A percentile compares a stretch with the other conserved stretches of the same genome.
Conservation (phyloP, 2,113 vertebrate genomes). For the Scomber japonicus region DNA sequence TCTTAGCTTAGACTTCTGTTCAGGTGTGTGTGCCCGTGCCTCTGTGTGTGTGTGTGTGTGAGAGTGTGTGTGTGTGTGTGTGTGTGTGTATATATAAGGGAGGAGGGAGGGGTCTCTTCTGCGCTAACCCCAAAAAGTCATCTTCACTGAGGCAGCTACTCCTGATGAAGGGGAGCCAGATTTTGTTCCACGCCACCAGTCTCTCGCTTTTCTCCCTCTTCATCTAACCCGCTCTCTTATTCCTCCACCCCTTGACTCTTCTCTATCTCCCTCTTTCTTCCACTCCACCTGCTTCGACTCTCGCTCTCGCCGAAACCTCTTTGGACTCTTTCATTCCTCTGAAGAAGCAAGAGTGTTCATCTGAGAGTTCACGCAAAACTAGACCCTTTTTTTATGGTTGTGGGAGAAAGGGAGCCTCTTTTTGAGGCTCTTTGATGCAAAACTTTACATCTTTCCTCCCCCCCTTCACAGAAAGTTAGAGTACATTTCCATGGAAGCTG, state of each 20-base stretch:
- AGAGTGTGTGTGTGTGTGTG: slow-evolving; percentile 14
- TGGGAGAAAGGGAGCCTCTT: slow-evolving; percentile 31
- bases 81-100: neutral
- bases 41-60: slow-evolving; percentile 13
- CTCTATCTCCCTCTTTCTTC: neutral
- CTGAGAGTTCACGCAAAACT: slow-evolving; percentile 63
- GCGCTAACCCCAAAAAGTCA: slow-evolving; percentile 81
- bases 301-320: slow-evolving; percentile 52
- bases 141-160: slow-evolving; percentile 66
- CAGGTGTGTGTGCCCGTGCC: neutral
- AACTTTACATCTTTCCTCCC: slow-evolving; percentile 52
- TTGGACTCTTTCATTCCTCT: slow-evolving; percentile 43
- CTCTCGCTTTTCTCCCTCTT: slow-evolving; percentile 40
- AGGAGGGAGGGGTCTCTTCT: slow-evolving; percentile 55
- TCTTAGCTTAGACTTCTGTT: slow-evolving; percentile 24
- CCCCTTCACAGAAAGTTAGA: slow-evolving; percentile 63
- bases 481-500: slow-evolving; percentile 57
- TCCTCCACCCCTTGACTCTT: slow-evolving; percentile 51
- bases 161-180: slow-evolving; percentile 69
- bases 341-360: slow-evolving; percentile 47
- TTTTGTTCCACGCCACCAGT: slow-evolving; percentile 59
- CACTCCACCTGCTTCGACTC: slow-evolving; percentile 33
- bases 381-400: slow-evolving; percentile 25
- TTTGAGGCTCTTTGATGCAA: slow-evolving; percentile 68
- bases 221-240: slow-evolving; percentile 34